These are phyloP conservation scores for Hoplodrina ambigua DNA, from an alignment of 2,888 invertebrate species.

Conservation along the genomic window DNA sequence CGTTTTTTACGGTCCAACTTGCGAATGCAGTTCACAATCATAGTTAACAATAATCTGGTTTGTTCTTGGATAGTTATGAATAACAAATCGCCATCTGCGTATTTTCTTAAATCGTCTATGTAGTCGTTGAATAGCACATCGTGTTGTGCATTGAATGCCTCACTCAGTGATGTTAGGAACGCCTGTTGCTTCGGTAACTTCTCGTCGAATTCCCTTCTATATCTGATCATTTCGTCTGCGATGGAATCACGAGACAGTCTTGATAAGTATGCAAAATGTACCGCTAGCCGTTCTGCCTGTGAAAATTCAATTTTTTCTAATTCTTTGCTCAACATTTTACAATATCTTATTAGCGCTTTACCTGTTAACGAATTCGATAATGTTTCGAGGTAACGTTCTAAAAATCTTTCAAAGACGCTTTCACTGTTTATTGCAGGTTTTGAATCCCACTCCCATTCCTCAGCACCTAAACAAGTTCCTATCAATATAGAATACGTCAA, in stretches of 20 bases:
- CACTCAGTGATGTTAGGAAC: conserved; percentile 76
- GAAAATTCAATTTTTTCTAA: conserved; percentile 64
- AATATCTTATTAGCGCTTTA: conserved; percentile 68
- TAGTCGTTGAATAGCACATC: conserved; percentile 74
- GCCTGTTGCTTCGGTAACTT: conserved; percentile 53
- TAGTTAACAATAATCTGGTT: conserved; percentile 62
- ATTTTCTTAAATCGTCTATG: conserved; percentile 64
- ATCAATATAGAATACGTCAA: conserved; percentile 12
- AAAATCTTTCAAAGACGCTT: conserved; percentile 76
- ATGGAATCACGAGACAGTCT: conserved; percentile 68
- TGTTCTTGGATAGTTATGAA: conserved; percentile 51
- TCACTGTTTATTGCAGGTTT: conserved; percentile 8
- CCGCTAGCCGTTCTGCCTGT: conserved; percentile 67
- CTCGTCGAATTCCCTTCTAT: conserved; percentile 62
- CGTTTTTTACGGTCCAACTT: conserved; percentile 59
- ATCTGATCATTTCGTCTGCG: conserved; percentile 63
- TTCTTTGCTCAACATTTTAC: conserved; percentile 65
- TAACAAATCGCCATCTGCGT: conserved; percentile 55
- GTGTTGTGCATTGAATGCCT: conserved; percentile 71
- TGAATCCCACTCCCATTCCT: neutral
- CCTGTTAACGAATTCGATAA: conserved; percentile 68
- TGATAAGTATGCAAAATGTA: conserved; percentile 66
- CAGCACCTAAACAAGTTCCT: neutral
- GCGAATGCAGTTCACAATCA: conserved; percentile 60
- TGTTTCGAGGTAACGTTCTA: conserved; percentile 69